phyloP scores from a whole-genome alignment of 2,797 vertebrate genomes.

The Enteromius viviparus region DNA sequence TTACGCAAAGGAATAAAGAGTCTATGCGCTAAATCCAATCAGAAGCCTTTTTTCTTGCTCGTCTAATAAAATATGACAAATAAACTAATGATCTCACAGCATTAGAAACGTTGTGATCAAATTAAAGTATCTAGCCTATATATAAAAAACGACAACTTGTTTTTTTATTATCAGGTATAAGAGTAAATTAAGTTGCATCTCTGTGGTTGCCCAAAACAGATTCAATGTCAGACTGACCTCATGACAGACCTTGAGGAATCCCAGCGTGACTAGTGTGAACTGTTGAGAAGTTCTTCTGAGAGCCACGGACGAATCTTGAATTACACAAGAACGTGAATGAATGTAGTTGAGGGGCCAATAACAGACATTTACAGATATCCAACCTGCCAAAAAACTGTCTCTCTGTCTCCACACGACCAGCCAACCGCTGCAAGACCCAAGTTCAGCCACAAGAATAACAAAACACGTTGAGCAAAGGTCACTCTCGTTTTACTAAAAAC shows the following conservation, averaged over 20 bases:
- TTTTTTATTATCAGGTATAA: neutral
- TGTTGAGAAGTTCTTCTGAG: constrained; percentile 34
- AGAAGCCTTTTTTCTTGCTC: constrained; percentile 47
- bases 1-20: constrained; percentile 56
- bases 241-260: constrained; percentile 23
- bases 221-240: constrained; percentile 41
- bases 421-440: constrained; percentile 22
- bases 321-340: constrained; percentile 69
- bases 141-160: neutral
- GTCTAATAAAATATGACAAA: constrained; percentile 42
- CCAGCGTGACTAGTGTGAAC: constrained; percentile 33
- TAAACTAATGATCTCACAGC: neutral
- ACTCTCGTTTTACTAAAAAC: constrained; percentile 5
- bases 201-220: constrained; percentile 35
- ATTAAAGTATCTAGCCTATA: constrained; percentile 3
- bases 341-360: constrained; percentile 57
- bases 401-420: constrained; percentile 50
- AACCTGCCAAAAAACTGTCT: constrained; percentile 58
- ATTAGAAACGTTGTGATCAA: neutral
- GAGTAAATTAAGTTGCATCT: constrained; percentile 11
- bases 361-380: constrained; percentile 61
- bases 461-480: constrained; percentile 21
- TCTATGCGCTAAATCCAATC: constrained; percentile 54
- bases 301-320: constrained; percentile 58
- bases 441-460: constrained; percentile 36